A percentile compares a stretch with the other conserved stretches of the same genome.
Conservation (phyloP, 2,113 vertebrate species). For the Labeo rohita region DNA sequence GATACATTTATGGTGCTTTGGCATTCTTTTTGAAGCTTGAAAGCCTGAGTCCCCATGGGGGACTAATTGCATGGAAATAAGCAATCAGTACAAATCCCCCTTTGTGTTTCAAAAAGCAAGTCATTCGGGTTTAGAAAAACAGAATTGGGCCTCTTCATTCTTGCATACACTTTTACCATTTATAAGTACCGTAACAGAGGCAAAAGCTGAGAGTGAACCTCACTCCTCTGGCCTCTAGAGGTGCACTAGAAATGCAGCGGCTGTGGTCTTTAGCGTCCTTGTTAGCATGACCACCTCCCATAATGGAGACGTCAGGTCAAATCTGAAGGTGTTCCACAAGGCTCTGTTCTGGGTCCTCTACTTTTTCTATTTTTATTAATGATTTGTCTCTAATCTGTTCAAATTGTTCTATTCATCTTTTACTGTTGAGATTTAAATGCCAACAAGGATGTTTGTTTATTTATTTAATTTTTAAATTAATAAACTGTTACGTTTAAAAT, state of each 20-base stretch:
- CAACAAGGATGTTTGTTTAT: not conserved
- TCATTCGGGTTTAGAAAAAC: not conserved
- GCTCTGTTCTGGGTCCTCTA: not conserved
- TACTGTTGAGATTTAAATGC: not conserved
- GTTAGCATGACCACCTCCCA: not conserved
- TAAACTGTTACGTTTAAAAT: not conserved
- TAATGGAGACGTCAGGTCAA: not conserved
- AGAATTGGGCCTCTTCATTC: not conserved
- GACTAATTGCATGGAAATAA: not conserved
- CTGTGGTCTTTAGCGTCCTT: not conserved
- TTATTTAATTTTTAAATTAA: not conserved
- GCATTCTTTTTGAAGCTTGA: not conserved
- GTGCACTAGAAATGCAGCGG: not conserved
- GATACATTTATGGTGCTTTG: not conserved
- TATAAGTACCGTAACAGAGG: not conserved
- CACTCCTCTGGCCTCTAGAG: not conserved
- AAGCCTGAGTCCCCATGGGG: no score
- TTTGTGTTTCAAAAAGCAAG: not conserved
- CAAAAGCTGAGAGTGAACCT: not conserved
- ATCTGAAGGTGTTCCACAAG: not conserved
- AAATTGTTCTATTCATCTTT: no score
- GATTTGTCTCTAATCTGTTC: not conserved
- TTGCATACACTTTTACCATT: not conserved
- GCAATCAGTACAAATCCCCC: not conserved
- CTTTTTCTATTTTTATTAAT: not conserved